Conservation (phyloP, 2,797 vertebrate species). For the Falco peregrinus region DNA sequence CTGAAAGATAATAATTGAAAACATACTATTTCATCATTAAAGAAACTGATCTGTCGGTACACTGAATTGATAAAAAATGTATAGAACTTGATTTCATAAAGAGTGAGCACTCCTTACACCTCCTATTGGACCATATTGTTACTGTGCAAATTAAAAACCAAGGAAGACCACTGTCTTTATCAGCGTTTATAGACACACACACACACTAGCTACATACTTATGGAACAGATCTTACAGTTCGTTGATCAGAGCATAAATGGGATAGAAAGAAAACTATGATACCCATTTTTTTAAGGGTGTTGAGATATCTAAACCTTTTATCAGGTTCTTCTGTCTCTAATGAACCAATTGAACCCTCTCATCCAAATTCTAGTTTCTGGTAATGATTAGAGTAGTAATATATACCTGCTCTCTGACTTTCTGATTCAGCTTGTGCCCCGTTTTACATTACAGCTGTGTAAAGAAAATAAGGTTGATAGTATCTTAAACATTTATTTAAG, state of each 20-base stretch:
- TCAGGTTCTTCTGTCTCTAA: neutral
- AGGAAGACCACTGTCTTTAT: neutral
- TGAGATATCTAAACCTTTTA: neutral
- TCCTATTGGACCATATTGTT: neutral
- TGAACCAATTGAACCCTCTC: accelerated
- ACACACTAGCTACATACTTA: accelerated
- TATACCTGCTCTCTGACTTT: neutral
- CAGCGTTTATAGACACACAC: neutral
- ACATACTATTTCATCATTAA: neutral
- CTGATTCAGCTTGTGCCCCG: neutral
- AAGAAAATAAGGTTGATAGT: neutral
- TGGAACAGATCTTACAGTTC: neutral
- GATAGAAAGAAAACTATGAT: neutral
- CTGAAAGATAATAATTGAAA: neutral
- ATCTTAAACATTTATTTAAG: neutral
- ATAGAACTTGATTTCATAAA: neutral
- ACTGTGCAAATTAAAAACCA: neutral
- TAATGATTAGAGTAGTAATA: neutral
- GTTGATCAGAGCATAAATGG: neutral
- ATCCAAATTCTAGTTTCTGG: neutral
- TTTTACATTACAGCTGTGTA: neutral
- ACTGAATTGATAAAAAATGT: neutral
- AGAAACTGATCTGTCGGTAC: neutral
- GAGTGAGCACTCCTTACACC: neutral
- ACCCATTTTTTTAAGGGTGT: neutral